Evolutionary conservation across 2,797 vertebrate species (phyloP).

Genomic region (Morus bassanus): DNA sequence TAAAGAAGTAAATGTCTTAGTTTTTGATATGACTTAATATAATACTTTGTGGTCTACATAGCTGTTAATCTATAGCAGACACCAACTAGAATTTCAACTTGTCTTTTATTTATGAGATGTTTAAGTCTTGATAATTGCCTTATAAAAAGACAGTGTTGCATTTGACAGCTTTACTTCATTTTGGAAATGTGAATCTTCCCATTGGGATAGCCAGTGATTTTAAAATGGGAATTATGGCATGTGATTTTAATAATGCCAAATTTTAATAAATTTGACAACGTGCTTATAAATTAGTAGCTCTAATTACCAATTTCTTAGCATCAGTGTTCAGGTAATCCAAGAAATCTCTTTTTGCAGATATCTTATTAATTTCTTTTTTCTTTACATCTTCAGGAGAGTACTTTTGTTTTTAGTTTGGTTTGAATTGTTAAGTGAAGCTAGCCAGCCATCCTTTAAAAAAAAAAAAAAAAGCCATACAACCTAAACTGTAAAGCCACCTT

Average conservation of each 20-base stretch:
- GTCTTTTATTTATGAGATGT: not conserved
- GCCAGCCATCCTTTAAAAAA: not conserved
- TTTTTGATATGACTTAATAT: not conserved
- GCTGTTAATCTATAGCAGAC: not conserved
- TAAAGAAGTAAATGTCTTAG: not conserved
- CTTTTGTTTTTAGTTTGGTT: not conserved
- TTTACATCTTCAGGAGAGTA: not conserved
- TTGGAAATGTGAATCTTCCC: not conserved
- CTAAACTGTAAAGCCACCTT: not conserved
- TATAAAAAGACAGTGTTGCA: not conserved
- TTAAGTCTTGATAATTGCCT: not conserved
- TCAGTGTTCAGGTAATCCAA: not conserved
- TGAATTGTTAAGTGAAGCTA: not conserved
- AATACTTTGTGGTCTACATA: not conserved
- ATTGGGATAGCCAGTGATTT: not conserved
- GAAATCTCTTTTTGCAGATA: not conserved
- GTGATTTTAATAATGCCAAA: not conserved
- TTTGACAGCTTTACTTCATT: slow-evolving; percentile 20
- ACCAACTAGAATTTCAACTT: not conserved
- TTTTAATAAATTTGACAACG: not conserved
- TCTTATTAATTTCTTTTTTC: not conserved
- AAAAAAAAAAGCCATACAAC: not conserved
- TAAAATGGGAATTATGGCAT: not conserved
- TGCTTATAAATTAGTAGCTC: not conserved
- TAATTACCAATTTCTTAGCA: not conserved